Evolutionary conservation across 2,797 vertebrate species (phyloP), one percentile per base, ranked within the genome.

Genomic region (Setipinna tenuifilis): DNA sequence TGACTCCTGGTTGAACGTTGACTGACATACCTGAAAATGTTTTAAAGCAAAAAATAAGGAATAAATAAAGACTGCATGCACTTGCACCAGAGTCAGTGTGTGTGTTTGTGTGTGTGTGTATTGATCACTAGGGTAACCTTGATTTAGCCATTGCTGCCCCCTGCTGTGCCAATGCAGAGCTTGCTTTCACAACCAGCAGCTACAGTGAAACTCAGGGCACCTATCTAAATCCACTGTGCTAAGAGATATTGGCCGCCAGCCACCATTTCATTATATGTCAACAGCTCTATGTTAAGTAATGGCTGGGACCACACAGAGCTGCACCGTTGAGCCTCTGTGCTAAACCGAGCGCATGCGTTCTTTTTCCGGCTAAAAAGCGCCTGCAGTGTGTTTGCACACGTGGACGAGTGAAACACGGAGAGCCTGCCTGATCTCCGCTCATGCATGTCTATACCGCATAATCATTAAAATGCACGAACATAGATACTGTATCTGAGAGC

Each of bases 61-160:
- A 9, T 10, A 71, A 16, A 14, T 54, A 10, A 65, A 23, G 3
- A 23, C 61, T 0, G 2, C 16, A 80, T 16, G 10, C 3, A 50
- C 23, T 82, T 57, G 7, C 19, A 85, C 21, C 46, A 54, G 81
- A 86, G 57, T 1, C 14, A 54, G 10, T 71, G 50, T 54, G 50
- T 54, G 50, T 54, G 50, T 54, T 2, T 54, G 10, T 71, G 35
- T 83, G 23, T 86, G 71, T 85, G 83, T 81, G 82, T 75, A 89
- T 84, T 19, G 85, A 71, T 44, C 84, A 6, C 35, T 7, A 86
- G 81, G 48, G 6, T 81, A 48, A 84, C 23, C 35, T 68, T 82
- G 59, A 82, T 86, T 58, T 62, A 83, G 44, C 86, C 87, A 86
- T 83, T 91, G 88, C 91, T 91, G 91, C 90, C 93, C 91, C 90